These are phyloP conservation scores for Emys orbicularis DNA, from an alignment of 2,797 vertebrate genomes.

Conservation along the genomic window DNA sequence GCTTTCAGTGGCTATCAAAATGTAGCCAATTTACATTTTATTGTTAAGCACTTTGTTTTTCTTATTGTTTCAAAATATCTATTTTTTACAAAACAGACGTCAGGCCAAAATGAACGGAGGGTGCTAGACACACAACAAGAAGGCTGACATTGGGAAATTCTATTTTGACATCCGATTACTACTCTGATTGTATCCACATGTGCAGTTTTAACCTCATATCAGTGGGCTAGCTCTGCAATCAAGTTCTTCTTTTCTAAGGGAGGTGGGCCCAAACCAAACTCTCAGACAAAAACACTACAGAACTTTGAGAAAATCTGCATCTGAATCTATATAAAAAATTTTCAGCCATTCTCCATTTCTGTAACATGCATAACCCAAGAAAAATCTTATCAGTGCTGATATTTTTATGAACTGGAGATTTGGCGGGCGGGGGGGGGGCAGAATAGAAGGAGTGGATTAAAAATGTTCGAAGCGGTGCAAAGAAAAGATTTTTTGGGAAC, in stretches of 20 bases:
- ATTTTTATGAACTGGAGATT: not conserved
- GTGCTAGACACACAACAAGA: not conserved
- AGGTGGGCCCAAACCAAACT: too few species aligned
- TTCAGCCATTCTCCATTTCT: not conserved
- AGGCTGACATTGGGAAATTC: not conserved
- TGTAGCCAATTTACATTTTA: not conserved
- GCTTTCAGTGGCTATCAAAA: not conserved
- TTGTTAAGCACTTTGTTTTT: not conserved
- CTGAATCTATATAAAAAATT: not conserved
- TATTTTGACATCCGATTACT: not conserved
- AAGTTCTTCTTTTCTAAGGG: too few species aligned
- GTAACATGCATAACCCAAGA: not conserved
- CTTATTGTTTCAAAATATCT: not conserved
- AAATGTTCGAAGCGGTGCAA: not conserved
- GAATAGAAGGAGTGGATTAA: not conserved
- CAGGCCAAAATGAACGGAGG: not conserved
- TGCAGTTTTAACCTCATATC: too few species aligned
- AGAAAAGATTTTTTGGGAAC: not conserved
- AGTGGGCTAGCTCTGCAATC: too few species aligned
- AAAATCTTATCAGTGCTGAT: not conserved
- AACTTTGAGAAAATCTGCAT: not conserved
- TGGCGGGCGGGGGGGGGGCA: not conserved
- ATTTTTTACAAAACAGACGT: not conserved
- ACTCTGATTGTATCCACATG: too few species aligned
- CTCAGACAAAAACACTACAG: too few species aligned